Conservation (phyloP, 2,888 invertebrate species). For the Pantelozetes paolii region DNA sequence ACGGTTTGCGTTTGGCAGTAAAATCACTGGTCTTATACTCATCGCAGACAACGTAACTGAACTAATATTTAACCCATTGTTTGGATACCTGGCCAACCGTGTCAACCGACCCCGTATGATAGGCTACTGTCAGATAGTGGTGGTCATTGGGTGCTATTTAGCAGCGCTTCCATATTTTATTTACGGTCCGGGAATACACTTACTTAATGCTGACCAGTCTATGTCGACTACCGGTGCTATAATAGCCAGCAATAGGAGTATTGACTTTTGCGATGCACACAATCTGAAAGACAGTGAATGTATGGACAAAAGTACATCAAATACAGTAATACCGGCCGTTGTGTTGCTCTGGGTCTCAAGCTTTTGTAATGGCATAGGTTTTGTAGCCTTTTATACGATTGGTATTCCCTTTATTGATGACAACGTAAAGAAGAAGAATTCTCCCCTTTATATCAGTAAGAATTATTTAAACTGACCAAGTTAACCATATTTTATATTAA, state of each 20-base stretch:
- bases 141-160: conserved; percentile 42
- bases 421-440: conserved; percentile 46
- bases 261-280: conserved; percentile 22
- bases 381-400: conserved; percentile 45
- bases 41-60: conserved; percentile 43
- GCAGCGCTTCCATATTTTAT: conserved; percentile 45
- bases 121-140: conserved; percentile 42
- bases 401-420: conserved; percentile 47
- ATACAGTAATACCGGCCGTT: conserved; percentile 41
- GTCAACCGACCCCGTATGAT: conserved; percentile 43
- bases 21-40: conserved; percentile 43
- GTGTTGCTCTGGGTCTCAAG: conserved; percentile 44
- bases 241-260: background rate
- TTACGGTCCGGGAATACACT: conserved; percentile 45
- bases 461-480: too few relatives aligned
- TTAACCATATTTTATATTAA: background rate
- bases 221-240: background rate
- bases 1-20: conserved; percentile 44
- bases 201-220: conserved; percentile 18
- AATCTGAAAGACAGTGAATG: conserved; percentile 35
- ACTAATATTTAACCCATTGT: conserved; percentile 28
- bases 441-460: conserved; percentile 37
- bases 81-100: conserved; percentile 44
- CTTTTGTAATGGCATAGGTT: conserved; percentile 47
- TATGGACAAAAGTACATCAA: background rate